A percentile compares a stretch with the other conserved stretches of the same genome.
Conservation (phyloP, 2,797 vertebrate species). For the Acanthurus tractus region DNA sequence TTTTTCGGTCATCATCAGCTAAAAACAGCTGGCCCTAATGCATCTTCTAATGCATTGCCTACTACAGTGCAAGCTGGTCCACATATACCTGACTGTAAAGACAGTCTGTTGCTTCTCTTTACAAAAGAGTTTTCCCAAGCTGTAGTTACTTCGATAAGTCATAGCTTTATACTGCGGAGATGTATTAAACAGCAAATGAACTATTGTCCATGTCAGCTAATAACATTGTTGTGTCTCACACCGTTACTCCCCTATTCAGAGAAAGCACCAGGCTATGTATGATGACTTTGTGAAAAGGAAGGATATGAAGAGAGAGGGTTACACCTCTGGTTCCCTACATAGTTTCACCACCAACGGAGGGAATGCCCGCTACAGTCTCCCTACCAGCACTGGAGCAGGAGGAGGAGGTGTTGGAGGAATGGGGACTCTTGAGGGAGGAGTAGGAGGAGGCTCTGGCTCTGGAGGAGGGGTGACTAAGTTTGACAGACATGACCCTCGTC, state of each 20-base stretch:
- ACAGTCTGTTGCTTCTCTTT: conserved; percentile 53
- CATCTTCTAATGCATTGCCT: not conserved
- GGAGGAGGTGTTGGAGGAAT: conserved; percentile 61
- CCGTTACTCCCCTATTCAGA: conserved; percentile 68
- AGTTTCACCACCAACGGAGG: conserved; percentile 76
- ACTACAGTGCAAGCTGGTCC: conserved; percentile 17
- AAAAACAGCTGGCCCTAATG: conserved; percentile 13
- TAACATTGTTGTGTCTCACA: conserved; percentile 24
- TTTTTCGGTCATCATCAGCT: conserved; percentile 1
- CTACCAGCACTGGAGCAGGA: conserved; percentile 61
- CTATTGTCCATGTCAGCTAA: conserved; percentile 2
- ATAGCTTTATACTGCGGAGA: not conserved
- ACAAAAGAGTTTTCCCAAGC: not conserved
- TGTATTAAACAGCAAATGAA: conserved; percentile 8
- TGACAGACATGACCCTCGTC: conserved; percentile 86
- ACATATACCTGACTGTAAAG: conserved; percentile 8
- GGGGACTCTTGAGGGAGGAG: conserved; percentile 69
- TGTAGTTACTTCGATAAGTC: not conserved
- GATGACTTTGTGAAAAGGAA: conserved; percentile 90
- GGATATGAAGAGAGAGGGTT: conserved; percentile 88
- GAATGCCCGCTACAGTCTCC: conserved; percentile 69
- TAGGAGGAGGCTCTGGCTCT: conserved; percentile 68
- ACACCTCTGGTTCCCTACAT: conserved; percentile 80
- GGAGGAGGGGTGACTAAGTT: conserved; percentile 83
- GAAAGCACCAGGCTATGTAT: conserved; percentile 89